Percentiles rank a stretch among this genome's conserved stretches.
Conservation (phyloP, 2,888 invertebrate genomes). For the Andrena chrysosceles region DNA sequence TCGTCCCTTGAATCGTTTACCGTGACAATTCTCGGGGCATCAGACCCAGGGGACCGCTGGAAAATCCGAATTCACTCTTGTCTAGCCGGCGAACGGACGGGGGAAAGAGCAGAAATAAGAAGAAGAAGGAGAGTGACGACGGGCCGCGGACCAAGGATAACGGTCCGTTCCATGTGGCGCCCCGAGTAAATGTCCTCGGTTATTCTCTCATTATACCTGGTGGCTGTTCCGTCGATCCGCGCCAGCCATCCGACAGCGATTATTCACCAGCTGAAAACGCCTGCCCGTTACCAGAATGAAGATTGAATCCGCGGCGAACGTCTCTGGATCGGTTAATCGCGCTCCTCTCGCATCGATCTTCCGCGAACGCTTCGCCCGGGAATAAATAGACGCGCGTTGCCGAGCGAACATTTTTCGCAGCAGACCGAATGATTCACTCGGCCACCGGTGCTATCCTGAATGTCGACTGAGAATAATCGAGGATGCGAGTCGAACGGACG, state of each 20-base stretch:
- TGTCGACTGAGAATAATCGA: slow-evolving; percentile 24
- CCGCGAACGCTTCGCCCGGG: background rate
- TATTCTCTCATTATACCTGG: slow-evolving; percentile 75
- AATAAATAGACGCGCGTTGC: slow-evolving; percentile 4
- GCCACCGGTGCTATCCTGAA: background rate
- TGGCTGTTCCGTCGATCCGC: slow-evolving; percentile 56
- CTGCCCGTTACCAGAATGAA: slow-evolving; percentile 13
- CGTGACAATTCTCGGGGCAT: slow-evolving; percentile 44
- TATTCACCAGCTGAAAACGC: slow-evolving; percentile 58
- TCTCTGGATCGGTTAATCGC: background rate
- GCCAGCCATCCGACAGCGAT: slow-evolving; percentile 51
- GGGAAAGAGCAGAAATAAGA: slow-evolving; percentile 12
- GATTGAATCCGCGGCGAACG: slow-evolving; percentile 20
- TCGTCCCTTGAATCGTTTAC: slow-evolving; percentile 31
- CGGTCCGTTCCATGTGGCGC: slow-evolving; percentile 84
- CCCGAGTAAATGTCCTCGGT: slow-evolving; percentile 80
- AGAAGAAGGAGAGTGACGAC: slow-evolving; percentile 52
- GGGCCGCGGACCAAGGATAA: slow-evolving; percentile 74
- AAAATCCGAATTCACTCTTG: slow-evolving; percentile 62
- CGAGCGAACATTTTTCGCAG: background rate
- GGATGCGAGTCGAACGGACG: slow-evolving; percentile 27
- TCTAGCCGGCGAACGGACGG: slow-evolving; percentile 7
- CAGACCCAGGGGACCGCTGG: slow-evolving; percentile 41
- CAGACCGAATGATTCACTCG: no score
- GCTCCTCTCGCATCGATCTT: slow-evolving; percentile 15